Evolutionary conservation across 1,140 invertebrate genomes (phyloP).

Genomic region (Coelopa frigida): DNA sequence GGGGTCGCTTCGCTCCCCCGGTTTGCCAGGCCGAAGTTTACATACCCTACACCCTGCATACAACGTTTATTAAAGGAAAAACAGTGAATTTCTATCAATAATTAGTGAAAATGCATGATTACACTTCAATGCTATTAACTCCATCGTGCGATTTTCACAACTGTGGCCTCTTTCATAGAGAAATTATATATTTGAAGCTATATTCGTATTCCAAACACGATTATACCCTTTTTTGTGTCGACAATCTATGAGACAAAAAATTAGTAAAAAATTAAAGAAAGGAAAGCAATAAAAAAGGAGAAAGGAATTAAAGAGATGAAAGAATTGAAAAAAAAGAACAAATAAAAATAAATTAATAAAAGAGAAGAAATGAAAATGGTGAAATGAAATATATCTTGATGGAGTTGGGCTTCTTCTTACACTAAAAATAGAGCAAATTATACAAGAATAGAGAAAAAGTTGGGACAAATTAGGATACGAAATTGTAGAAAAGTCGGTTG

Average conservation of each 20-base stretch:
- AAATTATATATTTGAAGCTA: constrained; percentile 1
- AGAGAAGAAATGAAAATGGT: neutral
- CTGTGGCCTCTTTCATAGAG: constrained; percentile 5
- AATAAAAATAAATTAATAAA: neutral
- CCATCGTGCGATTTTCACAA: neutral
- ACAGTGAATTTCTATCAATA: too few species aligned
- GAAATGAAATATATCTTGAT: neutral
- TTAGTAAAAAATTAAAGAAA: constrained; percentile 3
- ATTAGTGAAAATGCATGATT: too few species aligned
- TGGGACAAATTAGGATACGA: too few species aligned
- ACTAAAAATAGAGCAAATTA: too few species aligned
- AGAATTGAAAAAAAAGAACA: constrained; percentile 2
- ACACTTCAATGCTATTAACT: too few species aligned
- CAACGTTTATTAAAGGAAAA: too few species aligned
- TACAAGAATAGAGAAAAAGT: too few species aligned
- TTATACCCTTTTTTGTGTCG: neutral
- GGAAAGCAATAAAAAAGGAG: constrained; percentile 2
- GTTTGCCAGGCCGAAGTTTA: too few species aligned
- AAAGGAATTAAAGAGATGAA: neutral
- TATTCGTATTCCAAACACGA: neutral
- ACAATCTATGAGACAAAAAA: constrained; percentile 3
- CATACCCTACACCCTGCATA: too few species aligned
- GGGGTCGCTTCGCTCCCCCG: too few species aligned
- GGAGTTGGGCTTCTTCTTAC: too few species aligned
- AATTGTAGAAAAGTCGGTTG: too few species aligned